Conservation (phyloP, 2,113 vertebrate species). For the Pitta sordida region DNA sequence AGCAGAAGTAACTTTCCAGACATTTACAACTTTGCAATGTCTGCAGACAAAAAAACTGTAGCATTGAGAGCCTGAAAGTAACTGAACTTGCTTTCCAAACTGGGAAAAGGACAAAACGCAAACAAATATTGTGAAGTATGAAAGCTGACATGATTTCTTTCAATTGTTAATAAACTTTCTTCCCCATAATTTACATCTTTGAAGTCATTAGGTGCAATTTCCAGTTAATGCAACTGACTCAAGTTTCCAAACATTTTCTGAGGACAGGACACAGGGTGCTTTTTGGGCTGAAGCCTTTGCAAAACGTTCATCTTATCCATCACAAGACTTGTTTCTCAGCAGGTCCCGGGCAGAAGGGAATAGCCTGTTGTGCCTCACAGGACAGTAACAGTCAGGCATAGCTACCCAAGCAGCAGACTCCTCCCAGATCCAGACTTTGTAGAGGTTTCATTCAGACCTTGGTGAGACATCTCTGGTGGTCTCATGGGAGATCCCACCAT, state of each 20-base stretch:
- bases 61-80: not conserved
- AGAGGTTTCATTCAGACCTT: not conserved
- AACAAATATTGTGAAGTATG: not conserved
- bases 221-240: not conserved
- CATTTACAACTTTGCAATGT: not conserved
- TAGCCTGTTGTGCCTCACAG: fast-evolving
- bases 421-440: not conserved
- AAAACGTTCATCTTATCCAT: not conserved
- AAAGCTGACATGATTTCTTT: not conserved
- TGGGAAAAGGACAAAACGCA: not conserved
- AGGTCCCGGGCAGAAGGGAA: not conserved
- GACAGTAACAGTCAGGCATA: not conserved
- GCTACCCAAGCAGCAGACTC: not conserved
- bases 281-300: not conserved
- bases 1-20: not conserved
- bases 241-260: not conserved
- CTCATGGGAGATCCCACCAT: not conserved
- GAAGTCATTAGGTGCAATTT: not conserved
- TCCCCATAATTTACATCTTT: not conserved
- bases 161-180: not conserved
- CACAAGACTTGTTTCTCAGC: not conserved
- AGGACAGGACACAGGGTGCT: not conserved
- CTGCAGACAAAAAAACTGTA: not conserved
- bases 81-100: not conserved
- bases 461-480: not conserved